A percentile compares a stretch with the other conserved stretches of the same genome.
Conservation (phyloP, 2,113 vertebrate species). For the Ophthalmolycus amberensis region DNA sequence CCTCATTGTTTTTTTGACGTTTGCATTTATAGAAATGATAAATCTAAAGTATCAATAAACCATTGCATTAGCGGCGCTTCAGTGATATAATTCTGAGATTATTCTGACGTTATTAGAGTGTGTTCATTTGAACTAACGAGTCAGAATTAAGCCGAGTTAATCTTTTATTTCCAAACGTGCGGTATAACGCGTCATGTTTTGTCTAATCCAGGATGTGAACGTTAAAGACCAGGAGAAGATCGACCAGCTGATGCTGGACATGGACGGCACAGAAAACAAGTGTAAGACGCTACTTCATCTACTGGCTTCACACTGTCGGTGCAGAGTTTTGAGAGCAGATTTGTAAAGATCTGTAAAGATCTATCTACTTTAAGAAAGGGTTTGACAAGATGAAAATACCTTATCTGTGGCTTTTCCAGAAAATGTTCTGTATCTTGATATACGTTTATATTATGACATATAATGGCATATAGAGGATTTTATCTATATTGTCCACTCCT, state of each 20-base stretch:
- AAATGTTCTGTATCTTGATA: neutral
- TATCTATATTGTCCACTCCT: too few species aligned
- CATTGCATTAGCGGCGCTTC: neutral
- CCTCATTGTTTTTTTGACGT: neutral
- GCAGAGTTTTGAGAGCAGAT: too few species aligned
- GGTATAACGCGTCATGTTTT: conserved; percentile 12
- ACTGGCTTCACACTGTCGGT: neutral
- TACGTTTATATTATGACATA: neutral
- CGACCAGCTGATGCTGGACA: conserved; percentile 96
- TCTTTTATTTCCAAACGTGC: neutral
- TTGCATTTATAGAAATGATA: neutral
- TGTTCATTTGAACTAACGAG: conserved; percentile 18
- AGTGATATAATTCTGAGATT: neutral
- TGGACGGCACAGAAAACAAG: conserved; percentile 99
- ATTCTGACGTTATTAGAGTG: conserved; percentile 44
- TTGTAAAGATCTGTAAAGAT: too few species aligned
- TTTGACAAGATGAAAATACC: neutral
- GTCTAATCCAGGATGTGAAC: conserved; percentile 84
- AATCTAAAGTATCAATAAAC: neutral
- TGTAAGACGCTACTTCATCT: conserved; percentile 84
- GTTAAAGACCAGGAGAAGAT: conserved; percentile 96
- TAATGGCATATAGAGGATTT: neutral
- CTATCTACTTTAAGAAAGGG: too few species aligned
- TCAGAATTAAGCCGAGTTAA: neutral
- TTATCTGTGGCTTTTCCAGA: neutral